Evolutionary conservation across 2,113 vertebrate genomes (phyloP), one percentile per base, ranked within the genome.

Genomic region (Micromys minutus): DNA sequence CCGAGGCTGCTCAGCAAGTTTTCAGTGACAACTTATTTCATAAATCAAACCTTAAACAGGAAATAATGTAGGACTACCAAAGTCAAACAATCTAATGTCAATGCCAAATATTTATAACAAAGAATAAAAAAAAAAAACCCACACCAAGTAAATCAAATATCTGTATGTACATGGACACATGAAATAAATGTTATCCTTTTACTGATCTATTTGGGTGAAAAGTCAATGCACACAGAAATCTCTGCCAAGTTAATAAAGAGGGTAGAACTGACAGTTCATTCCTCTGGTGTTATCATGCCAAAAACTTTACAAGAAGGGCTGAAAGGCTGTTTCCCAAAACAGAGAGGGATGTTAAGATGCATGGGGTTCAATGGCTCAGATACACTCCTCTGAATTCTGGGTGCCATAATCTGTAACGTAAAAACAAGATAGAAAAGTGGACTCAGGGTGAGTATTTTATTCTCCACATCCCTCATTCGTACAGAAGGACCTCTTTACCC

Each of bases 81-180:
- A 45, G 45, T 5, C 65, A 83, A 61, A 31, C 59, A 87, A 67
- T 77, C 8, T 91, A 71, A 39, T n/a, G 17, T 29, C 55, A 55
- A 92, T 63, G 5, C 7, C 7, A 19, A 92, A 31, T 1, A 1
- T 88, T 19, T 97, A 45, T 52, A 29, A 65, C 10, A 87, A 77
- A 39, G 87, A 67, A 8, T 87, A 34, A 80, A 45, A 83, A 67
- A 29, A 11, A 52, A n/a, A n/a, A n/a, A n/a, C n/a, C 47, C 69
- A 74, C 47, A 19, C 81, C 63, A 89, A 83, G 84, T 52, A n/a
- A 89, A 95, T 88, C 22, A 95, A 26, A 65, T 80, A 85, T 59
- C 67, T 81, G 8, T 5, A 36, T 81, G 8, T 5, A 36, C 24
- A 63, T 21, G 71, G 76, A 57, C 21, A 74, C 63, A 55, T 12